Evolutionary conservation across 1,140 invertebrate species (phyloP).

Genomic region (Meloidogyne floridensis): DNA sequence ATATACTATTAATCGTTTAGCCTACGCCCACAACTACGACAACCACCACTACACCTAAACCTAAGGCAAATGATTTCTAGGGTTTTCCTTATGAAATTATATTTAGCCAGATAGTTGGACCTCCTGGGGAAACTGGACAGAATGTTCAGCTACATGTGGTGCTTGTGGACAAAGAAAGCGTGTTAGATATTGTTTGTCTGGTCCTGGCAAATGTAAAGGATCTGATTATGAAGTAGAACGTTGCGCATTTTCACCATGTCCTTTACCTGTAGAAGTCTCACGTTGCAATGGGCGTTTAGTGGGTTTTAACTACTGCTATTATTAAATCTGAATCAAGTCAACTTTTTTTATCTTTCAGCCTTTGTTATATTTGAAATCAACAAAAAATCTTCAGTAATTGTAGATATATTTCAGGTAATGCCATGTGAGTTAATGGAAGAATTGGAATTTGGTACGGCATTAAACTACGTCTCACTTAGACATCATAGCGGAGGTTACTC

Average conservation of each 20-base stretch:
- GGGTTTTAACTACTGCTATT: too few species aligned
- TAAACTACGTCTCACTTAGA: conserved; percentile 20
- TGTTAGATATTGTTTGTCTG: conserved; percentile 55
- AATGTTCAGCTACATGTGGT: conserved; percentile 53
- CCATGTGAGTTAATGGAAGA: conserved; percentile 56
- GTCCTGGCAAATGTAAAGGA: conserved; percentile 45
- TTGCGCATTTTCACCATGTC: conserved; percentile 38
- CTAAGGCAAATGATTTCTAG: conserved; percentile 6
- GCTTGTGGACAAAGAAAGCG: conserved; percentile 54
- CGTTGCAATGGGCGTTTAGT: conserved; percentile 53
- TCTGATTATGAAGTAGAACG: conserved; percentile 20
- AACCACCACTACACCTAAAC: conserved; percentile 24
- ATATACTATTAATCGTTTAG: neutral
- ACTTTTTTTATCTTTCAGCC: too few species aligned
- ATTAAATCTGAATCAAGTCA: too few species aligned
- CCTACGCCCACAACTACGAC: conserved; percentile 5
- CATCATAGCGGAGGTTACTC: neutral
- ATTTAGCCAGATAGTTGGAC: conserved; percentile 24
- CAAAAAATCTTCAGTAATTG: too few species aligned
- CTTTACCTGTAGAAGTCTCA: conserved; percentile 19
- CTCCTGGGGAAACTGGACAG: conserved; percentile 42
- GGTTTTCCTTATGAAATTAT: neutral
- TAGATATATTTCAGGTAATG: conserved; percentile 8
- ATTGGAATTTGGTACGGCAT: conserved; percentile 56
- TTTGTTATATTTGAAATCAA: too few species aligned